phyloP scores from a whole-genome alignment of 2,113 vertebrate species.

The Rhinolophus ferrumequinum region DNA sequence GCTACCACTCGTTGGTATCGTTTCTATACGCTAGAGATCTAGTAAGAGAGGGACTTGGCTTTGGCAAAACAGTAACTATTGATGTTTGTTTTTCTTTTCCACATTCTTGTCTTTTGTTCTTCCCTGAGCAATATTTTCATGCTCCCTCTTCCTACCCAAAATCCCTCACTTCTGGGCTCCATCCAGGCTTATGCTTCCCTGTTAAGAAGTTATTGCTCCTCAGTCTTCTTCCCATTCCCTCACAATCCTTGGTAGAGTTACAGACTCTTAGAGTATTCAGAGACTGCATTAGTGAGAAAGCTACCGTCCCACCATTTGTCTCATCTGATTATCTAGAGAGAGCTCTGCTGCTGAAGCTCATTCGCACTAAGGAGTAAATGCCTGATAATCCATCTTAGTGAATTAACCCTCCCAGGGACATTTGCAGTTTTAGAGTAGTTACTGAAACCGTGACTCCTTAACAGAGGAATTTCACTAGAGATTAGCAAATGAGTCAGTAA shows the following conservation, averaged over 20 bases:
- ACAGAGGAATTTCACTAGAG: background rate
- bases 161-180: background rate
- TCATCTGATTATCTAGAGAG: constrained; percentile 45
- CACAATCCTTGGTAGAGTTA: background rate
- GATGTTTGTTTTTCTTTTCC: background rate
- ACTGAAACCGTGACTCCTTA: constrained; percentile 1
- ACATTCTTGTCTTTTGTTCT: background rate
- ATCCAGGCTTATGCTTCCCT: background rate
- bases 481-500: constrained; percentile 5
- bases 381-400: constrained; percentile 43
- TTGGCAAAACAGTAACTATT: background rate
- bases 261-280: background rate
- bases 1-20: background rate
- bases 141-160: background rate
- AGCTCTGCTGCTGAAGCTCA: constrained; percentile 23
- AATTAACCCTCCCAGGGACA: constrained; percentile 43
- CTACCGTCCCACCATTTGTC: background rate
- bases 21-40: background rate
- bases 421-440: background rate
- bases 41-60: background rate
- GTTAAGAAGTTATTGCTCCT: background rate
- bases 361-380: constrained; percentile 58
- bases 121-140: background rate
- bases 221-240: background rate
- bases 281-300: background rate